Evolutionary conservation across 2,113 vertebrate species (phyloP).

Genomic region (Haplotaxodon microlepis): DNA sequence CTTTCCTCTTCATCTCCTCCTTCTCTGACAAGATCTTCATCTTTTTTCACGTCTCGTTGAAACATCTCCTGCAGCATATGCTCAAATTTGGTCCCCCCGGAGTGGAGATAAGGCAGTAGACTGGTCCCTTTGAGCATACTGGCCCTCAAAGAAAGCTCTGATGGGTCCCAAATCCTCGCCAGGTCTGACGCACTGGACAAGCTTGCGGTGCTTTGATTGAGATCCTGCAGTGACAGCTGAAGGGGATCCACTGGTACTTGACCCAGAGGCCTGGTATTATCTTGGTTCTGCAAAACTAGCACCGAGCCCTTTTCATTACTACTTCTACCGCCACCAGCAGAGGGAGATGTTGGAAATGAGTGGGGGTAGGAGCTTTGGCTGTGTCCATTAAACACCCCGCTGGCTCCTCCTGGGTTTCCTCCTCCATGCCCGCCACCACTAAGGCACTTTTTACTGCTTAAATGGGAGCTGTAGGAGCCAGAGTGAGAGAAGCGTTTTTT

Average conservation of each 20-base stretch:
- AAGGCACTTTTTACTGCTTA: slow-evolving; percentile 81
- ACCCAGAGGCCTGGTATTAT: not conserved
- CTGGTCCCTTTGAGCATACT: slow-evolving; percentile 58
- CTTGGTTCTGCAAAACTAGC: slow-evolving; percentile 19
- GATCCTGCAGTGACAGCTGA: slow-evolving; percentile 26
- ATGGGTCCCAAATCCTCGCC: slow-evolving; percentile 55
- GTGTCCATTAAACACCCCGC: slow-evolving; percentile 53
- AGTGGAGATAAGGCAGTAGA: slow-evolving; percentile 63
- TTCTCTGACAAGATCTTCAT: slow-evolving; percentile 15
- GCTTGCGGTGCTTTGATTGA: slow-evolving; percentile 7
- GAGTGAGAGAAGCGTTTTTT: slow-evolving; percentile 81
- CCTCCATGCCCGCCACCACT: slow-evolving; percentile 43
- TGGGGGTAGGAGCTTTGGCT: slow-evolving; percentile 46
- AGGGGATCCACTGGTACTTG: slow-evolving; percentile 22
- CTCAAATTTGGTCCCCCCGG: slow-evolving; percentile 66
- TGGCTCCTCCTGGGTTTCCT: slow-evolving; percentile 8
- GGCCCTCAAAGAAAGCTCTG: slow-evolving; percentile 46
- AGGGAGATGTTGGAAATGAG: slow-evolving; percentile 61
- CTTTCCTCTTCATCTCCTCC: slow-evolving; percentile 15
- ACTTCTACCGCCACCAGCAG: slow-evolving; percentile 45
- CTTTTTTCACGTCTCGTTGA: slow-evolving; percentile 47
- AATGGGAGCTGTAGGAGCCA: slow-evolving; percentile 80
- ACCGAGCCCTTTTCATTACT: slow-evolving; percentile 46
- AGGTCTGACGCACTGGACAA: slow-evolving; percentile 21
- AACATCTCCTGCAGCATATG: slow-evolving; percentile 72